Base-by-base conservation (phyloP, 2,888 invertebrate genomes). In the Drosophila quasianomalipes region DNA sequence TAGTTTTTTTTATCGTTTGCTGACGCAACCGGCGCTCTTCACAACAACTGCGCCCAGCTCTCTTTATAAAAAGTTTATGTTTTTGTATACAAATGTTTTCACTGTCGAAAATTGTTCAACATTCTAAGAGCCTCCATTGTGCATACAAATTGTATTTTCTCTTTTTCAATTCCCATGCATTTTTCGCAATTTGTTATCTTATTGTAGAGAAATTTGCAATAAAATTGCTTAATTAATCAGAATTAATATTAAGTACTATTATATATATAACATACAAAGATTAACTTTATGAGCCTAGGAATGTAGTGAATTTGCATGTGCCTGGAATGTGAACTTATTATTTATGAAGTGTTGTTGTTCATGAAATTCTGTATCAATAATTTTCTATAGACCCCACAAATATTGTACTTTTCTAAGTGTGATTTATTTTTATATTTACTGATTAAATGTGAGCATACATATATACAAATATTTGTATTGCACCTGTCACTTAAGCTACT, bases 21-120 rank as follows among this genome's bases (percentile, higher is more conserved):
- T 26, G 33, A 41, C 60, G 51, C 28, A 33, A 33, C 1, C 6
- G 31, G 5, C 44, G 33, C 61, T 62, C 71, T 70, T 39, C 49
- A 9, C 35, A 9, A 66, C 30, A 68, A 69, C 44, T n/a, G 37
- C 22, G 12, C 19, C 16, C 51, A 5, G 6, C 22, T 70, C 71
- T 69, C 59, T 70, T 37, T 14, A 37, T 31, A 16, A n/a, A 53
- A 16, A 31, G 31, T 26, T 26, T 12, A 1, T 39, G 44, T 16
- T 28, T 28, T 68, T 39, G 22, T n/a, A 14, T n/a, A 10, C 26
- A 60, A 60, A 51, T 33, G 16, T 53, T 30, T 41, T 41, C 28
- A 10, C 22, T 22, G n/a, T 41, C 30, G 41, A 51, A 26, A 28
- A 53, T 53, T 10, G 4, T 16, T 35, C 1, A 19, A 4, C 30